phyloP scores from a whole-genome alignment of 2,113 vertebrate species.

The Phaethon lepturus region DNA sequence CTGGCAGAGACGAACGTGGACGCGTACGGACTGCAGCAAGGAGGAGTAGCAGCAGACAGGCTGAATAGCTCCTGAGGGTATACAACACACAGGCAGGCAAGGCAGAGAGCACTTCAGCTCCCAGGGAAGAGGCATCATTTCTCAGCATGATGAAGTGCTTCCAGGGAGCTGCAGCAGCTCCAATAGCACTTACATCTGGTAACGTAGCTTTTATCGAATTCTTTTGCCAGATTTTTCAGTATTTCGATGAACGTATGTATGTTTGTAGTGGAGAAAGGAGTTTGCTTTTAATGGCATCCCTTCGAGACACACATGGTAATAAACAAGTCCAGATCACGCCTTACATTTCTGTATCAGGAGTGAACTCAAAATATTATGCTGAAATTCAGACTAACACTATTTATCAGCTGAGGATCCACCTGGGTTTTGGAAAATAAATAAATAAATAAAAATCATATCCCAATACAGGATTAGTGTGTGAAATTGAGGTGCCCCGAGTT shows the following conservation, averaged over 20 bases:
- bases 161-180: background rate
- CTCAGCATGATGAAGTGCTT: slow-evolving; percentile 42
- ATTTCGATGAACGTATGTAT: slow-evolving; percentile 8
- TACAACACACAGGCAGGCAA: background rate
- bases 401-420: background rate
- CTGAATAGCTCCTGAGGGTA: background rate
- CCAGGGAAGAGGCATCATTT: background rate
- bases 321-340: slow-evolving; percentile 6
- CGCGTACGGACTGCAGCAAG: background rate
- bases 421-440: too few species aligned
- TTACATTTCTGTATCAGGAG: background rate
- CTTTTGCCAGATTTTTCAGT: slow-evolving; percentile 34
- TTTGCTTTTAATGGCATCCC: slow-evolving; percentile 29
- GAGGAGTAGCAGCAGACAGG: background rate
- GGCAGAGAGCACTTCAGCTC: slow-evolving; percentile 2
- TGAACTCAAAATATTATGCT: background rate
- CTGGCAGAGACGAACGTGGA: background rate
- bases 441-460: background rate
- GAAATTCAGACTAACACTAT: background rate
- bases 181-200: slow-evolving; percentile 41
- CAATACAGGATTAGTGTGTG: background rate
- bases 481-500: background rate
- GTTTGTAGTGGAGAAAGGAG: slow-evolving; percentile 35
- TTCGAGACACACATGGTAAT: background rate
- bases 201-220: background rate